These are phyloP conservation scores for Holothuria leucospilota DNA, from an alignment of 53 echinoderm and acorn worm species.

Conservation along the genomic window DNA sequence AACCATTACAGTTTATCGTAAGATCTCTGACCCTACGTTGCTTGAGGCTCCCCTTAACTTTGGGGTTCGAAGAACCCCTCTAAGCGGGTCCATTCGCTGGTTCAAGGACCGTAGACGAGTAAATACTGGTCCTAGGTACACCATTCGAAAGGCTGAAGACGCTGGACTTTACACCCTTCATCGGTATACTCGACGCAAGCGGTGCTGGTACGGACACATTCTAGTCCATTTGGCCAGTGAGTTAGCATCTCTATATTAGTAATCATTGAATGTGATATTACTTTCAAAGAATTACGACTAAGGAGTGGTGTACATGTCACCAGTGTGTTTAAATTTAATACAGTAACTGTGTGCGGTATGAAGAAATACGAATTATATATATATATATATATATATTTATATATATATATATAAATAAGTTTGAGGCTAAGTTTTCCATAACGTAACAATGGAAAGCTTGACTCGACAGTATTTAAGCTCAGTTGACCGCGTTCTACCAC, in stretches of 20 bases:
- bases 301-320: too few relatives aligned
- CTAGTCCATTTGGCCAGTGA: background rate
- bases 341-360: too few relatives aligned
- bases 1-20: conserved; percentile 19
- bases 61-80: background rate
- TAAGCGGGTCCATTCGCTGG: conserved; percentile 1
- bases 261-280: too few relatives aligned
- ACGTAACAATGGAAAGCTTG: too few relatives aligned
- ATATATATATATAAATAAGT: too few relatives aligned
- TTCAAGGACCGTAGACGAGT: background rate
- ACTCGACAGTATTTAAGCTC: too few relatives aligned
- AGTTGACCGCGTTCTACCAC: too few relatives aligned
- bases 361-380: too few relatives aligned
- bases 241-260: background rate
- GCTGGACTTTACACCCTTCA: background rate
- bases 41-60: background rate
- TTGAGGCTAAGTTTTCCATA: too few relatives aligned
- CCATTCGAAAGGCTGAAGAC: background rate
- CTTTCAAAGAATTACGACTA: too few relatives aligned
- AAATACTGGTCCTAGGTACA: background rate
- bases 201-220: background rate
- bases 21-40: background rate
- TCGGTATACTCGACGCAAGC: background rate
- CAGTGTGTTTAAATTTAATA: too few relatives aligned
- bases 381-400: too few relatives aligned